phyloP scores from a whole-genome alignment of 2,888 invertebrate species.

The Argynnis bischoffii region DNA sequence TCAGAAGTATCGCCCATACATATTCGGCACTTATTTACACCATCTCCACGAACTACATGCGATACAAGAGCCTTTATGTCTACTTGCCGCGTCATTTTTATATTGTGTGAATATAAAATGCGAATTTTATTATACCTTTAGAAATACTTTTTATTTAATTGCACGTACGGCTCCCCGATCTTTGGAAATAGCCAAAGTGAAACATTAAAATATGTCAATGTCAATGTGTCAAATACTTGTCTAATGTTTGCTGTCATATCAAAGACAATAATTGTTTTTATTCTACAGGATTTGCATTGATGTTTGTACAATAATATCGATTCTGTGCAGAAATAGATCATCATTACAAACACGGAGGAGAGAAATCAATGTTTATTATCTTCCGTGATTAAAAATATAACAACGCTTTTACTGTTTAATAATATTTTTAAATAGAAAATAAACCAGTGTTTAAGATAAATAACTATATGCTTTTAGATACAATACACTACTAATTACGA shows the following conservation, averaged over 20 bases:
- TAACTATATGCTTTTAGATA: too few species aligned
- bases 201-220: conserved; percentile 10
- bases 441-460: too few species aligned
- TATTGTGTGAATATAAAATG: not conserved
- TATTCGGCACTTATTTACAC: conserved; percentile 71
- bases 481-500: too few species aligned
- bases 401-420: too few species aligned
- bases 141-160: not conserved
- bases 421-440: too few species aligned
- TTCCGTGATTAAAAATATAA: too few species aligned
- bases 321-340: not conserved
- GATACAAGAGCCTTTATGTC: conserved; percentile 73
- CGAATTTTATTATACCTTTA: not conserved
- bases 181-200: not conserved
- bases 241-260: not conserved
- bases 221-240: conserved; percentile 11
- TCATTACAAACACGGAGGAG: too few species aligned
- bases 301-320: not conserved
- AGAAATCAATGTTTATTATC: too few species aligned
- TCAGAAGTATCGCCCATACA: conserved; percentile 76
- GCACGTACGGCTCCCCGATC: conserved; percentile 1
- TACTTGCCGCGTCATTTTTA: conserved; percentile 66
- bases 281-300: not conserved
- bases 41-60: conserved; percentile 74
- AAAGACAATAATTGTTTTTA: not conserved